Evolutionary conservation across 2,888 invertebrate species (phyloP).

Genomic region (Malachius bipustulatus): DNA sequence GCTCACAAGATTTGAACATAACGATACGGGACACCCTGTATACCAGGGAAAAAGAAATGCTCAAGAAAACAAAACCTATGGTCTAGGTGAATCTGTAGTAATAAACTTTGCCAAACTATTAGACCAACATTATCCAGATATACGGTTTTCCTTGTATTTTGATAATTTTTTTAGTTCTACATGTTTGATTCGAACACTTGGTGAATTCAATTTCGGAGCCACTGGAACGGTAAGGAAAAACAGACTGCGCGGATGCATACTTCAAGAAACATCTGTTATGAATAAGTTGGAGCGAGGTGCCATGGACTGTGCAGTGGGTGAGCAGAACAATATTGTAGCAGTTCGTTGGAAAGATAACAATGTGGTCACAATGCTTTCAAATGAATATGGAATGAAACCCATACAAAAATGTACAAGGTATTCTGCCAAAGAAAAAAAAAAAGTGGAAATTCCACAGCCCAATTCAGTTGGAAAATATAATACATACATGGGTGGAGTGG

Average conservation of each 20-base stretch:
- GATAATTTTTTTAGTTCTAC: conserved; percentile 4
- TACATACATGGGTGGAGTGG: conserved; percentile 1
- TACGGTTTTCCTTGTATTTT: conserved; percentile 4
- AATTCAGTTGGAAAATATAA: conserved; percentile 2
- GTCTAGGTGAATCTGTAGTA: conserved; percentile 2
- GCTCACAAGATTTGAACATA: no score
- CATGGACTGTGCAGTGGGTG: conserved; percentile 8
- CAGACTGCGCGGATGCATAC: conserved; percentile 2
- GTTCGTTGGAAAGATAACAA: conserved; percentile 12
- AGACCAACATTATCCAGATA: neutral
- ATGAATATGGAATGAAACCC: conserved; percentile 7
- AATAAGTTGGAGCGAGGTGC: conserved; percentile 4
- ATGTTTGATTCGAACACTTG: neutral
- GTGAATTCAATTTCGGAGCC: conserved; percentile 4
- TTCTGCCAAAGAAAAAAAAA: conserved; percentile 10
- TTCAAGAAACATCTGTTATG: neutral
- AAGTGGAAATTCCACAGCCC: conserved; percentile 4
- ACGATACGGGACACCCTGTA: no score
- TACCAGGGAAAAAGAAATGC: no score
- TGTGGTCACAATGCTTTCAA: conserved; percentile 11
- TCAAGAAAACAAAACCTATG: no score
- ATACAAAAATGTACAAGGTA: conserved; percentile 8
- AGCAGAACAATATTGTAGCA: conserved; percentile 9
- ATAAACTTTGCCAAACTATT: conserved; percentile 2
- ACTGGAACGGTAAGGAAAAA: conserved; percentile 2